Evolutionary conservation across 2,797 vertebrate species (phyloP).

Genomic region (Anguilla pacifica): DNA sequence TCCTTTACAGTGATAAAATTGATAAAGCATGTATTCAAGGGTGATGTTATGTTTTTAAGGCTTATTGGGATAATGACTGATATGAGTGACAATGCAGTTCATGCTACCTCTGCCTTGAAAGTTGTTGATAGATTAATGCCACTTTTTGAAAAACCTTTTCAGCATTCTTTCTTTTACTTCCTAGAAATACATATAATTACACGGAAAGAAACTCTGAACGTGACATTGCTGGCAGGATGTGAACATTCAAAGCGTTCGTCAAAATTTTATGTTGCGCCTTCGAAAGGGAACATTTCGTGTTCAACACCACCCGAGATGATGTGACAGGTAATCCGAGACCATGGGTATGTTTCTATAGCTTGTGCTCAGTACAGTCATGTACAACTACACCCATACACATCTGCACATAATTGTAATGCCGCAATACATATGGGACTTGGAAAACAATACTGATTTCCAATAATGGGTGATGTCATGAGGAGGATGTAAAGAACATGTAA

Average conservation of each 20-base stretch:
- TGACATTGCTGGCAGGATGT: background rate
- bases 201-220: background rate
- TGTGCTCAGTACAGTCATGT: background rate
- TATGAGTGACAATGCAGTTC: background rate
- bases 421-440: background rate
- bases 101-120: background rate
- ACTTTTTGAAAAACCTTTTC: background rate
- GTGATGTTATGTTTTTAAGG: background rate
- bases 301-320: background rate
- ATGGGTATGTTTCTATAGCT: background rate
- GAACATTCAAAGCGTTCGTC: background rate
- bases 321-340: background rate
- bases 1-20: background rate
- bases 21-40: background rate
- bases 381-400: slow-evolving; percentile 13
- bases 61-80: background rate
- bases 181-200: background rate
- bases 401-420: background rate
- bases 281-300: background rate
- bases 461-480: slow-evolving; percentile 2
- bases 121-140: background rate
- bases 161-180: background rate
- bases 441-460: background rate
- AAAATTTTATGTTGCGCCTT: background rate
- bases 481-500: slow-evolving; percentile 1